These are phyloP conservation scores for Falco novaeseelandiae DNA, from an alignment of 2,797 vertebrate genomes.

Conservation along the genomic window DNA sequence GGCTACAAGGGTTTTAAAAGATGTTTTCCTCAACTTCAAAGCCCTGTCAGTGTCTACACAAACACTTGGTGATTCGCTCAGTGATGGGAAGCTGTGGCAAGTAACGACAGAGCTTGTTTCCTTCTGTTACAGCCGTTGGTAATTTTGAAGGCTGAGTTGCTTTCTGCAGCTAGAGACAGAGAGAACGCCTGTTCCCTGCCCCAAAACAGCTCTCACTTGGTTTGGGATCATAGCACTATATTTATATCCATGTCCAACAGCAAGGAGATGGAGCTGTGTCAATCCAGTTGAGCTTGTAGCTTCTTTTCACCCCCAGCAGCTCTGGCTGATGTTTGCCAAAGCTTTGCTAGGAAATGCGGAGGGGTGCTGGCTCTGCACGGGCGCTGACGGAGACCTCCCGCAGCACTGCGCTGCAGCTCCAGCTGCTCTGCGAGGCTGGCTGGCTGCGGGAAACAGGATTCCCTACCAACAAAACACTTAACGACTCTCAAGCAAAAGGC, in stretches of 20 bases:
- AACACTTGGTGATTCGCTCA: background rate
- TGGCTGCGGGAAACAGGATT: rapidly evolving
- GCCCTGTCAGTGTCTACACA: background rate
- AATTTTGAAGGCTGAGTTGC: background rate
- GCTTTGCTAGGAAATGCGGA: background rate
- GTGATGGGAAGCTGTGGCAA: background rate
- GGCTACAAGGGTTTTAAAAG: background rate
- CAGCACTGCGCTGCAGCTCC: background rate
- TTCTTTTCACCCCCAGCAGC: background rate
- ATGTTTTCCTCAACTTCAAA: background rate
- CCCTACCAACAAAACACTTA: background rate
- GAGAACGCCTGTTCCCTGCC: rapidly evolving
- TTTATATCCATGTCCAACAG: background rate
- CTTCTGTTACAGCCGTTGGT: background rate
- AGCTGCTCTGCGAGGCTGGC: rapidly evolving
- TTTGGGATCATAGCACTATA: background rate
- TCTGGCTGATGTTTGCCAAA: background rate
- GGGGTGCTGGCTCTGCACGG: background rate
- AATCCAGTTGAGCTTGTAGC: background rate
- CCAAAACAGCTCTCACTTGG: background rate
- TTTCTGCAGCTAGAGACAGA: background rate
- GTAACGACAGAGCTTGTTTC: background rate
- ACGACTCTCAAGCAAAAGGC: background rate
- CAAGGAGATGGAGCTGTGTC: background rate
- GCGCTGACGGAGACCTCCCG: background rate